Evolutionary conservation across 2,797 vertebrate species (phyloP), one percentile per base, ranked within the genome.

Genomic region (Sebastes baramenuke): DNA sequence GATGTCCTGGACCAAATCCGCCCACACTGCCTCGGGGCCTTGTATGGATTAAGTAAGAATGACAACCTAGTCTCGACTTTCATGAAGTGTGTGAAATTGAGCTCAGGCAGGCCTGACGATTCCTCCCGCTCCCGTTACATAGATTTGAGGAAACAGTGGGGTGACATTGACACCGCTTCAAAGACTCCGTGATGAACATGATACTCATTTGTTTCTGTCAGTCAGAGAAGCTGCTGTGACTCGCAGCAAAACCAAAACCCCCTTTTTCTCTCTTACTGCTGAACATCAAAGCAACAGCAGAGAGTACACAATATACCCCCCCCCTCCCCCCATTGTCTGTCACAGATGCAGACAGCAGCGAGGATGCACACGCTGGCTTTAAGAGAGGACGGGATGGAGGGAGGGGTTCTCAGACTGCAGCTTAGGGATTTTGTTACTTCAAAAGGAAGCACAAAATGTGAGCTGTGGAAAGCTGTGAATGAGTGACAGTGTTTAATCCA

Each of bases 171-270:
- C 80, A 58, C 59, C 27, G 70, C 82, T 81, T 93, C 80, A 83
- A 85, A 89, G 72, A 75, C 78, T 81, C 55, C 5, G 12, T 90
- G 84, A 94, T 87, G 87, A 93, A 95, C 92, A 94, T 54, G 86
- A 82, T 91, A 90, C 90, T 95, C 89, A 93, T 95, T 95, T 94
- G 94, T 93, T 94, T 89, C 88, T 87, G 91, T 94, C 95, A 91
- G 81, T 95, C 94, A 94, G 55, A 84, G 64, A 82, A 69, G n/a
- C 74, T 20, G 10, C 78, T 67, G 70, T 46, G 74, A 87, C n/a
- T 76, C 3, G 72, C 80, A 72, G 69, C 5, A 56, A 58, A 89
- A 84, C 76, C 52, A 61, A 88, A 79, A 75, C 38, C 54, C 10
- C 10, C 38, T 42, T 42, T 59, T 89, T 52, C 87, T 87, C 71